Evolutionary conservation across 2,888 invertebrate species (phyloP), one percentile per base, ranked within the genome.

Genomic region (Morinoia aosen): DNA sequence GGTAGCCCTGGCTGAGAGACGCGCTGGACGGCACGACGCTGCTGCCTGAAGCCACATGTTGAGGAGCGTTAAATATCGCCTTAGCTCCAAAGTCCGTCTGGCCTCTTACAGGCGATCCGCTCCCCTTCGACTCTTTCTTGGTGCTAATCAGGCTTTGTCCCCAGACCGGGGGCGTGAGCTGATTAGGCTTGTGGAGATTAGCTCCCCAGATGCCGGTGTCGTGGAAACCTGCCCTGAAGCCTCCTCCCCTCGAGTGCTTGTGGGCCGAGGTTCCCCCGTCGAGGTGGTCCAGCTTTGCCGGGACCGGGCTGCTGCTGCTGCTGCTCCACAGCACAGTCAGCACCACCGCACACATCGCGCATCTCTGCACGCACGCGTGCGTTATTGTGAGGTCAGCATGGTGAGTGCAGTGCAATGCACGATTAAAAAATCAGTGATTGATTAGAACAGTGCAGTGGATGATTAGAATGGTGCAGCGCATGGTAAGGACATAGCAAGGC

Each of bases 171-270:
- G 93, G 93, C 12, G 93, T 93, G 11, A 93, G 48, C 40, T 93
- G 57, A 57, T 93, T 93, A 58, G 93, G 93, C 19, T 95, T 58
- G 33, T 95, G 95, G 40, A 95, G 95, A 48, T 95, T 95, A 19
- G 95, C 95, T n/a, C 95, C 95, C 95, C 95, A 95, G 61, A 95
- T 64, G 58, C 95, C 95, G 48, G 95, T 95, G 95, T 95, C 95
- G 64, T 95, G 95, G 58, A 64, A 48, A 2, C 95, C 95, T 19
- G 95, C 95, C 64, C 40, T 95, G 95, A 95, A 95, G 61, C 95
- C 95, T 40, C 90, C 90, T 3, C 90, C 90, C 10, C 90, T 39
- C n/a, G 93, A 93, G 93, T 93, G 93, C 58, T 93, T 93, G 93
- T 93, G 57, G 58, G 93, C 57, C 12, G n/a, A 11, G 25, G 93